Evolutionary conservation across 2,888 invertebrate species (phyloP).

Genomic region (Euplexia lucipara): DNA sequence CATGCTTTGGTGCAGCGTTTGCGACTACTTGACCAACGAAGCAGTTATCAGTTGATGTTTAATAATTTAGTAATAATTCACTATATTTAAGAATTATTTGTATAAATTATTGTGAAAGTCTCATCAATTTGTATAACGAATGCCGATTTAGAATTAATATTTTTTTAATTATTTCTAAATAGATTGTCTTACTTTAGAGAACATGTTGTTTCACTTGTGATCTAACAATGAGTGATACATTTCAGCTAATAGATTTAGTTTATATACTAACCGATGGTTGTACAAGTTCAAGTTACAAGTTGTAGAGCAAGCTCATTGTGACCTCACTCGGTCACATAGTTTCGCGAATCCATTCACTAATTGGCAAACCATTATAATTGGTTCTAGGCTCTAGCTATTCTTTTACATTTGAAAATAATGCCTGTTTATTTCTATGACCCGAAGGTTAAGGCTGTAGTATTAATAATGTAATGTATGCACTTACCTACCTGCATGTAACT

Average conservation of each 20-base stretch:
- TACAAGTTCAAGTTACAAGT: constrained; percentile 33
- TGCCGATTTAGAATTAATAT: neutral
- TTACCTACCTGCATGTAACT: too few relatives aligned
- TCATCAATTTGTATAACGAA: neutral
- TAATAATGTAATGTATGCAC: too few relatives aligned
- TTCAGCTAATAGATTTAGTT: constrained; percentile 31
- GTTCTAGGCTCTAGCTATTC: constrained; percentile 6
- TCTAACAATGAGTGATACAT: constrained; percentile 70
- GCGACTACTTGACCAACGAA: too few relatives aligned
- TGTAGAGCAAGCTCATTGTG: constrained; percentile 33
- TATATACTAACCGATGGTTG: constrained; percentile 54
- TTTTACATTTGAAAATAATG: neutral
- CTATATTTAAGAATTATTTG: too few relatives aligned
- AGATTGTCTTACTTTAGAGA: constrained; percentile 61
- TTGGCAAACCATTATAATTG: constrained; percentile 17
- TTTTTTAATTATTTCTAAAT: neutral
- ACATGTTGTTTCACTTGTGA: constrained; percentile 70
- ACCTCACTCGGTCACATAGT: constrained; percentile 51
- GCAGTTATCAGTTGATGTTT: too few relatives aligned
- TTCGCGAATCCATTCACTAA: constrained; percentile 49
- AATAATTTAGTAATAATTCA: too few relatives aligned
- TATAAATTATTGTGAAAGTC: too few relatives aligned
- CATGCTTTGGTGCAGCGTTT: too few relatives aligned
- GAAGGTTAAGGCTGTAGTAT: neutral
- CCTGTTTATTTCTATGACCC: neutral